Percentiles rank a stretch among this genome's conserved stretches.
These are phyloP conservation scores for Zootoca vivipara DNA, from an alignment of 2,113 vertebrate genomes.

Conservation along the genomic window DNA sequence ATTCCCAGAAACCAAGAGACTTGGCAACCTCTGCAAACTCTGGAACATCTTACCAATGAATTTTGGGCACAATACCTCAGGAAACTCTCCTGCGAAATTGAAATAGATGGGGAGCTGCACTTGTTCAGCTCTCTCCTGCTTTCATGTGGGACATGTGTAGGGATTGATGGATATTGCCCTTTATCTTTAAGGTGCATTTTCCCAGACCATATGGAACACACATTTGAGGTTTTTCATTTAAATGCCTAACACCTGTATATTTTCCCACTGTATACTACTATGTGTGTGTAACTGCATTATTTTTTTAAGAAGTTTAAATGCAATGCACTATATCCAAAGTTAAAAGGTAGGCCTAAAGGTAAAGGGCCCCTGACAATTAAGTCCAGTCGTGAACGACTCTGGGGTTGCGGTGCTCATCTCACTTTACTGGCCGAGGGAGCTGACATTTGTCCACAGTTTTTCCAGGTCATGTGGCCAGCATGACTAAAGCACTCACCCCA, in stretches of 20 bases:
- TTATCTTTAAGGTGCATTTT: background rate
- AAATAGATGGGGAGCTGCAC: background rate
- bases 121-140: too few relatives aligned
- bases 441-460: too few relatives aligned
- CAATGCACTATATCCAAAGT: background rate
- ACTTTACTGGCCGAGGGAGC: too few relatives aligned
- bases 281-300: too few relatives aligned
- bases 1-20: background rate
- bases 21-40: background rate
- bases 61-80: background rate
- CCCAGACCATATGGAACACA: background rate
- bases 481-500: too few relatives aligned
- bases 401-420: too few relatives aligned
- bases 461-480: too few relatives aligned
- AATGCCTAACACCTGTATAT: background rate
- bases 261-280: background rate
- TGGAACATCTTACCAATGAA: background rate
- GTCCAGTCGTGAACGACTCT: too few relatives aligned
- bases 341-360: too few relatives aligned
- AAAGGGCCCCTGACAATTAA: too few relatives aligned
- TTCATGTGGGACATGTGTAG: too few relatives aligned
- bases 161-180: background rate
- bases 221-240: background rate
- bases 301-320: background rate
- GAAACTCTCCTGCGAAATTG: background rate